Evolutionary conservation across 2,113 vertebrate species (phyloP).

Genomic region (Thryonomys swinderianus): DNA sequence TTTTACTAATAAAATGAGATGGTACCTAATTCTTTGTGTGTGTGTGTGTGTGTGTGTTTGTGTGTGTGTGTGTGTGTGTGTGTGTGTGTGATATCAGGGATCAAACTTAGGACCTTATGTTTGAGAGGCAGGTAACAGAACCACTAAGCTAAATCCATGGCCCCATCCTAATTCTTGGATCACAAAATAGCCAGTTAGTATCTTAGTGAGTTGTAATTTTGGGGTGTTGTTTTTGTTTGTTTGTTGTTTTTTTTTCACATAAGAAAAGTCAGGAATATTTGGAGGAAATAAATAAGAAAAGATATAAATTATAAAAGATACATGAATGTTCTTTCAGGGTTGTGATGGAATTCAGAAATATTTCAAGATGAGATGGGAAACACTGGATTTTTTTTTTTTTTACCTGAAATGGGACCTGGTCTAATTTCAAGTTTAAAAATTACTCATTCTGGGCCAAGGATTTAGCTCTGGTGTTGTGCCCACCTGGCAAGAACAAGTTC

Average conservation of each 20-base stretch:
- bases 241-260: neutral
- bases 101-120: no score
- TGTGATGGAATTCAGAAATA: neutral
- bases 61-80: no score
- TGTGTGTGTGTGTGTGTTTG: no score
- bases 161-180: neutral
- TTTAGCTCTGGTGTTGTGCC: no score
- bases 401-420: neutral
- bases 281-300: neutral
- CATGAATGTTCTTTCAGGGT: neutral
- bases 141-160: no score
- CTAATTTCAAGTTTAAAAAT: neutral
- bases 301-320: neutral
- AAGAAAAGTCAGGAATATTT: neutral
- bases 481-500: no score
- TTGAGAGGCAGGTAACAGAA: no score
- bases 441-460: no score
- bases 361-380: neutral
- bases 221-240: no score
- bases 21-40: neutral
- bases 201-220: no score
- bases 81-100: no score
- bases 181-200: neutral
- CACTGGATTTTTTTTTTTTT: neutral
- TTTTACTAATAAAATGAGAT: neutral